Percentiles rank a stretch among this genome's conserved stretches.
Conservation (phyloP, 2,888 invertebrate genomes). For the Ceriagrion tenellum region DNA sequence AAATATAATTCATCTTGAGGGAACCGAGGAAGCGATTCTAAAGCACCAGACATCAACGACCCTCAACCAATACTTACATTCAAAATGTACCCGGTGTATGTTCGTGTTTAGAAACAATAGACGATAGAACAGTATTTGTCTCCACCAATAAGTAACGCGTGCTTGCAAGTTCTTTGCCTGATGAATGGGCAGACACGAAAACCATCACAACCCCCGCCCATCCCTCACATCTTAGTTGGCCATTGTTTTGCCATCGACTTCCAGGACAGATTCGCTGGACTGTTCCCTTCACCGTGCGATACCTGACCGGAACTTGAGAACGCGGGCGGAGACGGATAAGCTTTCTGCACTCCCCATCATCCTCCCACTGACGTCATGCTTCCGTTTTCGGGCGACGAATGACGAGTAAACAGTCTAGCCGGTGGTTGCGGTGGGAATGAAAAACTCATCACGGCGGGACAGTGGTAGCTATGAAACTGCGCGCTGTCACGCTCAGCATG, state of each 20-base stretch:
- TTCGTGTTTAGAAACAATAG: neutral
- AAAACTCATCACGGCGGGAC: neutral
- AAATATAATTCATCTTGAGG: too few species aligned
- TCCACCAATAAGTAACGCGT: neutral
- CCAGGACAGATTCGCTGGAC: neutral
- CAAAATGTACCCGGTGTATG: too few species aligned
- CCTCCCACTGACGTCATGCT: neutral
- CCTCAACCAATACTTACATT: too few species aligned
- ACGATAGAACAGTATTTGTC: neutral
- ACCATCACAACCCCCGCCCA: neutral
- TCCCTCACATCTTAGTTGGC: neutral
- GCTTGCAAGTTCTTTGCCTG: neutral
- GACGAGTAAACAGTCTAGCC: neutral
- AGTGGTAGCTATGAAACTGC: neutral
- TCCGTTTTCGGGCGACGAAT: neutral
- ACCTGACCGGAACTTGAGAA: neutral
- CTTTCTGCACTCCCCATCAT: neutral
- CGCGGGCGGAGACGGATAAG: neutral
- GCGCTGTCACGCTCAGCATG: neutral
- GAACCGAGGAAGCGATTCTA: too few species aligned
- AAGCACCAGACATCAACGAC: neutral
- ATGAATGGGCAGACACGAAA: neutral
- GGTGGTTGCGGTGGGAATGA: neutral
- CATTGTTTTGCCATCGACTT: neutral
- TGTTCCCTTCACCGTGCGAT: neutral